Percentiles rank a stretch among this genome's conserved stretches.
These are phyloP conservation scores for Dryomyza anilis DNA, from an alignment of 2,888 invertebrate genomes.

Conservation along the genomic window DNA sequence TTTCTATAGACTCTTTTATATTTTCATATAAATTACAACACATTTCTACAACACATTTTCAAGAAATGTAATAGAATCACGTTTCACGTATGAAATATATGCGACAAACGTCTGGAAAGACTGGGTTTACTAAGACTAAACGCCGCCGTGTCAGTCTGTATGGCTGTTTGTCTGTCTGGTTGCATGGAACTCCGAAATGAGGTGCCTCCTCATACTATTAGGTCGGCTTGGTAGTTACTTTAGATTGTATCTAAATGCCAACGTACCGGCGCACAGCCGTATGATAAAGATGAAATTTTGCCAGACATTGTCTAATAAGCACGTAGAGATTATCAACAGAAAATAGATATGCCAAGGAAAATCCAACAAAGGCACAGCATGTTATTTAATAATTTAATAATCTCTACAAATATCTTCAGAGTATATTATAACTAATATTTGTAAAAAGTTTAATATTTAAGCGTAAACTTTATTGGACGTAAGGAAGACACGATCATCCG, in stretches of 20 bases:
- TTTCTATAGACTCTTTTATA: too few relatives aligned
- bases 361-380: background rate
- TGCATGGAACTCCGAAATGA: background rate
- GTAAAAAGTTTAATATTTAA: too few relatives aligned
- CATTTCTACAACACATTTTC: too few relatives aligned
- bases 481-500: background rate
- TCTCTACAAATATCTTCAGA: too few relatives aligned
- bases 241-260: conserved; percentile 6
- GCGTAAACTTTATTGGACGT: too few relatives aligned
- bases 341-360: background rate
- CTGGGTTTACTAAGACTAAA: background rate
- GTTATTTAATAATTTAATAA: too few relatives aligned
- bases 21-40: too few relatives aligned
- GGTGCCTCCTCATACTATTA: background rate
- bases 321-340: background rate
- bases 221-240: background rate
- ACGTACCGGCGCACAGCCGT: background rate
- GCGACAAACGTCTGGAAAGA: conserved; percentile 43
- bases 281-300: background rate
- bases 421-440: too few relatives aligned
- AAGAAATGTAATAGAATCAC: conserved; percentile 52
- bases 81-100: conserved; percentile 54
- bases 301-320: background rate
- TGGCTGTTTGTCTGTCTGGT: background rate
- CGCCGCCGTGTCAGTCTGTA: background rate